Evolutionary conservation across 2,113 vertebrate genomes (phyloP), one percentile per base, ranked within the genome.

Genomic region (Pungitius pungitius): DNA sequence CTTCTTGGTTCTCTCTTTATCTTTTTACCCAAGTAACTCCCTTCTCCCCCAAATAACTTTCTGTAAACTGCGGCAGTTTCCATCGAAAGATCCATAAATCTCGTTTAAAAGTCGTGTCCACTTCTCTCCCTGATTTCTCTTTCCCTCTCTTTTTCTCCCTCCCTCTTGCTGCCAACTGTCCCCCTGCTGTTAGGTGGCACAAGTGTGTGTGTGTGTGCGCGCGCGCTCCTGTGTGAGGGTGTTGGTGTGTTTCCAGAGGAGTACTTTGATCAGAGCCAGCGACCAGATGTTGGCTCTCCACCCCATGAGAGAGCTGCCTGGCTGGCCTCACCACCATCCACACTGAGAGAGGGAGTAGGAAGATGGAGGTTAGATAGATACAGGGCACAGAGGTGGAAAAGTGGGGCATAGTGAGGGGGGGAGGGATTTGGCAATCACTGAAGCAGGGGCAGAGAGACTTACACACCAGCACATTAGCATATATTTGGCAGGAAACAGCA

Each of bases 201-300:
- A 6, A 1, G 52, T 60, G 40, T 26, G 69, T 39, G 43, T 69
- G 73, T 27, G 24, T 79, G 52, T 33, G 22, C 15, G 51, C 3
- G 66, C 47, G 55, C 5, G 17, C 33, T 35, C 33, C 33, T 35
- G 33, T 35, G 33, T 35, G 33, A 57, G 77, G 56, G 59, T 77
- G 69, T 85, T 90, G 88, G 90, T 90, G 81, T 69, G 60, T 68
- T 83, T 91, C 91, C 89, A 91, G 87, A 88, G 75, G 75, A 89
- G 69, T 61, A 76, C 89, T 92, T 92, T 92, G 90, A 92, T 92
- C 83, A 69, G 80, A 88, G 84, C 83, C 90, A 87, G 81, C 76
- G 77, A 89, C 87, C 90, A 92, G 91, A 92, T 92, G 91, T 91
- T 91, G 80, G 75, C 83, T 87, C 86, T 88, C 83, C 80, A 82